Percentiles rank a stretch among this genome's conserved stretches.
phyloP scores from a whole-genome alignment of 2,888 invertebrate genomes.

The Branchipolynoe longqiensis region DNA sequence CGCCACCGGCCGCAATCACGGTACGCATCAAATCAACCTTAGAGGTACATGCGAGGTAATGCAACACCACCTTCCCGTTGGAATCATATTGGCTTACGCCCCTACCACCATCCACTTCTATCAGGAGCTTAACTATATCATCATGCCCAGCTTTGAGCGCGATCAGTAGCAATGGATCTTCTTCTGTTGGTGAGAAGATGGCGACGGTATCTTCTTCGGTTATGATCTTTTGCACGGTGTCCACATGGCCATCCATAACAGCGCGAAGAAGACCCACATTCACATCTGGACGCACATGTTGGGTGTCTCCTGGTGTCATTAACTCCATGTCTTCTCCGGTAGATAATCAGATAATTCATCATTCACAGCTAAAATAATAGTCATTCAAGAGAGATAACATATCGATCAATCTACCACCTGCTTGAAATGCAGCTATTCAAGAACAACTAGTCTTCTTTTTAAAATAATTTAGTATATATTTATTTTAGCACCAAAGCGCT shows the following conservation, averaged over 20 bases:
- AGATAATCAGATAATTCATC: no score
- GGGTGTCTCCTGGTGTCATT: no score
- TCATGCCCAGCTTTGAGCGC: slow-evolving; percentile 53
- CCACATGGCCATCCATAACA: neutral
- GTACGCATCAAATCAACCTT: neutral
- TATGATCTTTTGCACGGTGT: slow-evolving; percentile 11
- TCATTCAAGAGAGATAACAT: no score
- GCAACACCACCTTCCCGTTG: slow-evolving; percentile 45
- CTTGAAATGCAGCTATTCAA: no score
- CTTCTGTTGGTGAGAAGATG: slow-evolving; percentile 30
- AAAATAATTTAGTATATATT: no score
- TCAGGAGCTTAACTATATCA: slow-evolving; percentile 68
- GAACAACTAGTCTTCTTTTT: no score
- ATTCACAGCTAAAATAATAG: no score
- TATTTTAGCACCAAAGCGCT: no score
- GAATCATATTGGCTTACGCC: slow-evolving; percentile 66
- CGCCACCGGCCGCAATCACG: slow-evolving; percentile 51
- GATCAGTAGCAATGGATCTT: slow-evolving; percentile 45
- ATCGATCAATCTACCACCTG: no score
- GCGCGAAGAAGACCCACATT: neutral
- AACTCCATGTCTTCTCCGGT: no score
- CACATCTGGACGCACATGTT: no score
- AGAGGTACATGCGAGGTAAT: slow-evolving; percentile 26
- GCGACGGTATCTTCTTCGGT: neutral
- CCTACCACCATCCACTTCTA: slow-evolving; percentile 68